Evolutionary conservation across 2,113 vertebrate species (phyloP).

Genomic region (Chionodraco myersi): DNA sequence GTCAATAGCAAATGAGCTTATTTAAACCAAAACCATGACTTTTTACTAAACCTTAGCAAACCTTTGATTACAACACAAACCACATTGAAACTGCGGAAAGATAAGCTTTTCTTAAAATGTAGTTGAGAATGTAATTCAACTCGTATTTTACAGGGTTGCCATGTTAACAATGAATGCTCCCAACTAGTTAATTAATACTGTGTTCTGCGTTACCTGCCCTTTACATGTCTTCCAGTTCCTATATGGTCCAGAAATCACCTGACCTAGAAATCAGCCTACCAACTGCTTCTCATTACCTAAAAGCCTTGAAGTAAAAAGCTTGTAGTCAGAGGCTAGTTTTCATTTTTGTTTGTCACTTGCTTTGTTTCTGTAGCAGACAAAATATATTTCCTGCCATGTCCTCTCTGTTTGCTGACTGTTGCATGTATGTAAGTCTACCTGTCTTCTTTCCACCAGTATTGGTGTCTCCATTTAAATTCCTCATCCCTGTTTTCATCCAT

Average conservation of each 20-base stretch:
- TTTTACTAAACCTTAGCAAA: too few species aligned
- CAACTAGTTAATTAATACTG: too few species aligned
- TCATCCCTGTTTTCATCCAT: constrained; percentile 4
- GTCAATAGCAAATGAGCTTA: too few species aligned
- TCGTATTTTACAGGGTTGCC: too few species aligned
- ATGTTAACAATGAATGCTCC: too few species aligned
- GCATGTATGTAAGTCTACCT: not conserved
- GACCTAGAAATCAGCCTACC: not conserved
- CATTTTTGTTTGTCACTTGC: not conserved
- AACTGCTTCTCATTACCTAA: not conserved
- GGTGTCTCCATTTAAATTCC: not conserved
- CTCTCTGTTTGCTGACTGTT: constrained; percentile 20
- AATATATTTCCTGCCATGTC: not conserved
- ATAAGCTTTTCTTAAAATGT: too few species aligned
- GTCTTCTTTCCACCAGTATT: not conserved
- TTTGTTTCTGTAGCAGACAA: not conserved
- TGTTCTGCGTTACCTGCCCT: not conserved
- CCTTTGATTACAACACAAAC: too few species aligned
- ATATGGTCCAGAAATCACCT: not conserved
- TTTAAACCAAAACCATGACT: too few species aligned
- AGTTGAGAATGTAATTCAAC: too few species aligned
- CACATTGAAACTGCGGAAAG: too few species aligned
- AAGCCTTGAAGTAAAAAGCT: not conserved
- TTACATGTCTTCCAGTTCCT: not conserved
- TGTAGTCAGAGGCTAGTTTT: not conserved